Evolutionary conservation across 2,888 invertebrate genomes (phyloP).

Genomic region (Patella ulyssiponensis): DNA sequence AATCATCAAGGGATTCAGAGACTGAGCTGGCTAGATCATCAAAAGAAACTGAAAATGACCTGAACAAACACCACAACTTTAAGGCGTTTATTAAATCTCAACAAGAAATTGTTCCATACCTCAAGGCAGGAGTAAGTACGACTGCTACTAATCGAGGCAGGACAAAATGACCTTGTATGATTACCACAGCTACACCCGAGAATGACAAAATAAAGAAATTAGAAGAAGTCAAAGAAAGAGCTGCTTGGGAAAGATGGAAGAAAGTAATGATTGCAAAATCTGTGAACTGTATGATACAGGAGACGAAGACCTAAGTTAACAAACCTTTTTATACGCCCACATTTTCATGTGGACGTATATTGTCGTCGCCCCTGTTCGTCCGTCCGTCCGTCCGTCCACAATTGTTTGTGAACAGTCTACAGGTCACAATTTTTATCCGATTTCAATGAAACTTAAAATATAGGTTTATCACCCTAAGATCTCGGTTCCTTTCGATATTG

Average conservation of each 20-base stretch:
- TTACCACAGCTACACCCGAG: neutral
- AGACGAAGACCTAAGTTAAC: too few species aligned
- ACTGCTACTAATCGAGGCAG: neutral
- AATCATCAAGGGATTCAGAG: neutral
- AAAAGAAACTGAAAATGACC: too few species aligned
- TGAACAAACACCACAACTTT: neutral
- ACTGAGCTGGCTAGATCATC: neutral
- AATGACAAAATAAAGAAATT: neutral
- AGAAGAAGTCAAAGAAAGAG: neutral
- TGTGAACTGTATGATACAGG: neutral
- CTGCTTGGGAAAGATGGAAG: neutral
- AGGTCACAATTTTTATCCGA: too few species aligned
- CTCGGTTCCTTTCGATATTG: too few species aligned
- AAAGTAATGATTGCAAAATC: neutral
- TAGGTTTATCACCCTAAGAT: too few species aligned
- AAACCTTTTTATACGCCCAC: too few species aligned
- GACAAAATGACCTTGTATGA: neutral
- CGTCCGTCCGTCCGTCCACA: too few species aligned
- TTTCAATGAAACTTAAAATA: too few species aligned
- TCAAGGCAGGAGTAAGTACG: neutral
- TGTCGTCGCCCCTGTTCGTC: too few species aligned
- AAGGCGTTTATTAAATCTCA: neutral
- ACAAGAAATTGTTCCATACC: neutral
- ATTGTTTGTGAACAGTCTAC: too few species aligned
- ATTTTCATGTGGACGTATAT: too few species aligned